These are phyloP conservation scores for Rhogogaster chlorosoma DNA, from an alignment of 2,888 invertebrate species.

Conservation along the genomic window DNA sequence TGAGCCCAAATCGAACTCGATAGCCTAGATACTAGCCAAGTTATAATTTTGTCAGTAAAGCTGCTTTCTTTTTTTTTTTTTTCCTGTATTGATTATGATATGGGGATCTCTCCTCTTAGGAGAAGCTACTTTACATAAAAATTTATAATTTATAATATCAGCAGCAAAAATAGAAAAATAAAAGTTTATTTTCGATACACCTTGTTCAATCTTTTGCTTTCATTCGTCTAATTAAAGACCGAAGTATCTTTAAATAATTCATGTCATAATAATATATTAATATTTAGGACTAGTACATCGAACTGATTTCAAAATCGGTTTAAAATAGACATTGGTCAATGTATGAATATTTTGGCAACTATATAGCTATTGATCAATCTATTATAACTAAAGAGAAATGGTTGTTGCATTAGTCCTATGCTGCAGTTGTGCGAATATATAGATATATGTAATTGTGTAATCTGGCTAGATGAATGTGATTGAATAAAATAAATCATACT, in stretches of 20 bases:
- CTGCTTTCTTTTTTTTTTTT: no score
- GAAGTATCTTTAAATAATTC: not conserved
- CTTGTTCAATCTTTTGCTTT: not conserved
- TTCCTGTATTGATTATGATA: no score
- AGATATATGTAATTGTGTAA: not conserved
- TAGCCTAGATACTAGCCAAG: no score
- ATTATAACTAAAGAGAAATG: not conserved
- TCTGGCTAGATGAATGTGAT: not conserved
- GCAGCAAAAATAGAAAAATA: no score
- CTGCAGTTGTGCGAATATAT: not conserved
- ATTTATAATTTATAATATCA: no score
- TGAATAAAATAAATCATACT: not conserved
- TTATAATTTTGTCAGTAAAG: no score
- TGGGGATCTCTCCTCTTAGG: no score
- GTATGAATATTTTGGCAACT: slow-evolving; percentile 13
- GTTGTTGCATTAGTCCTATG: not conserved
- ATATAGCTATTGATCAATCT: not conserved
- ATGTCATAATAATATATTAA: not conserved
- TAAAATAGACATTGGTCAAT: slow-evolving; percentile 4
- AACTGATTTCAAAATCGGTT: not conserved
- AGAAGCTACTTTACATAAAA: no score
- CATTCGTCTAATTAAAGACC: not conserved
- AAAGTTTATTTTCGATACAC: not conserved
- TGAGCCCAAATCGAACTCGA: no score
- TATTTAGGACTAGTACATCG: slow-evolving; percentile 10